Evolutionary conservation across 2,888 invertebrate genomes (phyloP).

Genomic region (Ferdinandea cuprea): DNA sequence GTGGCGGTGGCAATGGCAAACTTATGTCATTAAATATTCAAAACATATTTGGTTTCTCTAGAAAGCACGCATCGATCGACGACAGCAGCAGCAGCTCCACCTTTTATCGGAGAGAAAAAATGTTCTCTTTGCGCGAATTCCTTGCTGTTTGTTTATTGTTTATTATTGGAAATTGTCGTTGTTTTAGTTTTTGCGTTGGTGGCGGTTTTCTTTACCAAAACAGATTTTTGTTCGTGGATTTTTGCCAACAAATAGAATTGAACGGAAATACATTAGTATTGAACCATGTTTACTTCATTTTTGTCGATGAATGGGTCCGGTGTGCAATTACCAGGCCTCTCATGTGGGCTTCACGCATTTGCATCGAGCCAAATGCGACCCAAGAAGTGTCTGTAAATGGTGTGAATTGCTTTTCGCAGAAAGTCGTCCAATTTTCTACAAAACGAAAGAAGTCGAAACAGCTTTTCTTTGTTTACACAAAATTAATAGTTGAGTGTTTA

Average conservation of each 20-base stretch:
- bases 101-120: conserved; percentile 26
- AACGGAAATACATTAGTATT: conserved; percentile 12
- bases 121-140: conserved; percentile 14
- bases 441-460: too few species aligned
- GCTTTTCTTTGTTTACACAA: too few species aligned
- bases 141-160: conserved; percentile 55
- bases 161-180: conserved; percentile 66
- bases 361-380: neutral
- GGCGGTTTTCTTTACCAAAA: conserved; percentile 6
- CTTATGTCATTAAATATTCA: conserved; percentile 55
- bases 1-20: conserved; percentile 1
- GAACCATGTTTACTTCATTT: neutral
- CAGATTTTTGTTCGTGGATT: conserved; percentile 7
- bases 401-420: neutral
- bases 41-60: conserved; percentile 40
- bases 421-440: too few species aligned
- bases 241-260: conserved; percentile 23
- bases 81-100: conserved; percentile 16
- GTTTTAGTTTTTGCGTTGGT: conserved; percentile 28
- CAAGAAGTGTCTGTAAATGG: neutral
- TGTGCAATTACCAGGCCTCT: neutral
- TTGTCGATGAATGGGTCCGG: neutral
- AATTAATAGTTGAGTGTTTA: too few species aligned
- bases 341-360: neutral
- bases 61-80: too few species aligned